Evolutionary conservation across 2,888 invertebrate species (phyloP).

Genomic region (Tetranychus piercei): DNA sequence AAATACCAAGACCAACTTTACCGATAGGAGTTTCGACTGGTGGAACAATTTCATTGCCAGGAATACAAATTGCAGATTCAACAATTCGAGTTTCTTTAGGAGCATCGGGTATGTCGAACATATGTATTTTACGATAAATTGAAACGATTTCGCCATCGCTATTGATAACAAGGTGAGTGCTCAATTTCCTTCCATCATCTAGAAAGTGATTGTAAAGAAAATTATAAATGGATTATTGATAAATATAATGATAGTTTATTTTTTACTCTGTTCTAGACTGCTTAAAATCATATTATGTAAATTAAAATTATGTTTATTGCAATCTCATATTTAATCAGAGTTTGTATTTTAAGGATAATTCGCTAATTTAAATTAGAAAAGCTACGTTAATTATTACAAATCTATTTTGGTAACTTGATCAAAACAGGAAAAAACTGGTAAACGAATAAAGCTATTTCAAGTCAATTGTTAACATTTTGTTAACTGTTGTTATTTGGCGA

Average conservation of each 20-base stretch:
- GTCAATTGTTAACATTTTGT: too few species aligned
- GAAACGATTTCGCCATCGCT: slow-evolving; percentile 52
- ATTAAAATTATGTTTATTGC: too few species aligned
- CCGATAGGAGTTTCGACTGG: slow-evolving; percentile 68
- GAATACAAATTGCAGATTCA: slow-evolving; percentile 60
- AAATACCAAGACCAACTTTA: slow-evolving; percentile 56
- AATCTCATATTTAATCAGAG: too few species aligned
- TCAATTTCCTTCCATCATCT: slow-evolving; percentile 43
- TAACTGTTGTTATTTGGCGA: too few species aligned
- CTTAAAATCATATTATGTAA: too few species aligned
- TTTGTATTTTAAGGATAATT: too few species aligned
- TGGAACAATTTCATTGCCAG: slow-evolving; percentile 49
- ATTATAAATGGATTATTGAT: background rate
- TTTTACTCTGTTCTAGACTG: too few species aligned
- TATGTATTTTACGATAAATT: slow-evolving; percentile 68
- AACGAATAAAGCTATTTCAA: too few species aligned
- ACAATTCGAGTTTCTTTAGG: slow-evolving; percentile 50
- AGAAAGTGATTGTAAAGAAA: background rate
- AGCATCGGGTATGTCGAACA: slow-evolving; percentile 80
- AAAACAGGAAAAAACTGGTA: too few species aligned
- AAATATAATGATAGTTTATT: rapidly evolving
- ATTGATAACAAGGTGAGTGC: slow-evolving; percentile 68
- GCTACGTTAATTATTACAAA: too few species aligned
- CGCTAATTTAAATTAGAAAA: too few species aligned
- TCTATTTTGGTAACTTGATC: too few species aligned